Evolutionary conservation across 2,888 invertebrate genomes (phyloP), one percentile per base, ranked within the genome.

Genomic region (Stegophylla sp.): DNA sequence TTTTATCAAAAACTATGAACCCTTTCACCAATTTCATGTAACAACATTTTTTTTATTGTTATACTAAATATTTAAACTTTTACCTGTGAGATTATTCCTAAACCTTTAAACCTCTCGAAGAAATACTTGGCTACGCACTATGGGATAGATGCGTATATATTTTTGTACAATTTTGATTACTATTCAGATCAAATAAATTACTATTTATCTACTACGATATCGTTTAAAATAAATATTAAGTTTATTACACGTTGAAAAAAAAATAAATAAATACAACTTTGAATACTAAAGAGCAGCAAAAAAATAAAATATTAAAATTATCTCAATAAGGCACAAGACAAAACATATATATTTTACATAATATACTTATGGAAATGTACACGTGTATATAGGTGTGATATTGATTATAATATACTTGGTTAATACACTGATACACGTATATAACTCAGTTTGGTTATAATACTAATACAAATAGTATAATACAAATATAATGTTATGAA

Each of bases 221-320:
- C 3, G 13, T 7, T 45, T 73, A 28, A 28, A 73, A 73, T 59
- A 61, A 76, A 66, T 76, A 53, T 66, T 41, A 53, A 61, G 23
- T 74, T 63, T 76, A 76, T 53, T 76, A 66, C 15, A 69, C 17
- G 43, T 66, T n/a, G 23, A 66, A 79, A 79, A 71, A 71, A 23
- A 59, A 61, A n/a, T n/a, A 45, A 79, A 63, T 71, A 69, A 79
- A 71, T 71, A 79, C n/a, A 79, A 61, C 17, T 79, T 79, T 79
- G 34, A 79, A 71, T 61, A 48, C 23, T 79, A 69, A 79, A 71
- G 41, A 79, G 26, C 41, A 63, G 51, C 51, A 76, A 56, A 28
- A 61, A 61, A 48, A 71, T 71, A 71, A n/a, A n/a, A n/a, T n/a
- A n/a, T n/a, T n/a, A n/a, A n/a, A n/a, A n/a, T n/a, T n/a, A 79